phyloP scores from a whole-genome alignment of 1,140 invertebrate genomes.

The Steinernema feltiae region DNA sequence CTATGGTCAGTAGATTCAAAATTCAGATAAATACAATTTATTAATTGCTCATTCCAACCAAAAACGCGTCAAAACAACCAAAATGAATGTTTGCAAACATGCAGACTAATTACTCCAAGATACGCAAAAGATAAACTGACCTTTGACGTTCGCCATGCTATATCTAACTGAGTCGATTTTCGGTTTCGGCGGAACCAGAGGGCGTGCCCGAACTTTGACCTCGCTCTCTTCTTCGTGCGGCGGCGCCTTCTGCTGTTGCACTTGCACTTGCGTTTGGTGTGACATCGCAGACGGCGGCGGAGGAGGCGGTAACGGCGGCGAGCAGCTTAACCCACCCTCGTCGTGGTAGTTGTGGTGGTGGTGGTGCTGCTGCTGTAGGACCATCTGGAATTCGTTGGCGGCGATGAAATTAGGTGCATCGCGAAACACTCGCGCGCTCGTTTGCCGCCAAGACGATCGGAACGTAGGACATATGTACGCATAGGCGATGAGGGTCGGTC shows the following conservation, averaged over 20 bases:
- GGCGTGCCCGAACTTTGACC: slow-evolving; percentile 25
- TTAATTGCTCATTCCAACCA: too few species aligned
- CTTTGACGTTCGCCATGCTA: slow-evolving; percentile 83
- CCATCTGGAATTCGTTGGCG: slow-evolving; percentile 5
- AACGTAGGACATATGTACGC: not conserved
- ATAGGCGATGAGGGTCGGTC: not conserved
- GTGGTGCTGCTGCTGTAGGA: too few species aligned
- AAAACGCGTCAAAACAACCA: too few species aligned
- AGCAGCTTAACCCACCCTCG: not conserved
- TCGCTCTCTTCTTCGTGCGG: not conserved
- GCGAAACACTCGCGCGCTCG: not conserved
- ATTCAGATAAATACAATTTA: too few species aligned
- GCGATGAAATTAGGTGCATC: too few species aligned
- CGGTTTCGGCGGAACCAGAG: slow-evolving; percentile 57
- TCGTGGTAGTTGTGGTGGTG: too few species aligned
- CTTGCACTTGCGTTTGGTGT: not conserved
- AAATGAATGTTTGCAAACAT: too few species aligned
- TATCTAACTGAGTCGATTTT: slow-evolving; percentile 79
- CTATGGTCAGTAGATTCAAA: too few species aligned
- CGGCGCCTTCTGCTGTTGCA: not conserved
- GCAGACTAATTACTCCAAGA: too few species aligned
- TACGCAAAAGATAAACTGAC: slow-evolving; percentile 61
- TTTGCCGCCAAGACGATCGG: not conserved
- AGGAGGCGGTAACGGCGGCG: not conserved
- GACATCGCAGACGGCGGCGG: not conserved